Evolutionary conservation across 2,888 invertebrate species (phyloP), one percentile per base, ranked within the genome.

Genomic region (Diadegma fenestrale): DNA sequence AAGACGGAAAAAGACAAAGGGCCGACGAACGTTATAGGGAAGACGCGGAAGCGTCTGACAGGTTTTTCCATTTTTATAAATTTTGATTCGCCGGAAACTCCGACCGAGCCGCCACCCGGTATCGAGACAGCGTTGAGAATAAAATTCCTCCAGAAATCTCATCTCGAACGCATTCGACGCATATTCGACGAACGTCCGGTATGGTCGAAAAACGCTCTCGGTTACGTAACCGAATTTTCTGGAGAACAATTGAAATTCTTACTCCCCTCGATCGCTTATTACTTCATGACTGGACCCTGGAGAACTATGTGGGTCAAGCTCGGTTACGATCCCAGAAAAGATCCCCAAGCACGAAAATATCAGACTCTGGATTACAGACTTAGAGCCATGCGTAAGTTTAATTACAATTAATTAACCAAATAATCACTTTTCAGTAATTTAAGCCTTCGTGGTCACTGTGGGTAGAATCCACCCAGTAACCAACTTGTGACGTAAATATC

Each of bases 271-370:
- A 94, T 98, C 4, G 98, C 98, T 0, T 97, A 98, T 93, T 98
- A 98, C 92, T 98, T 97, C 93, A 95, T 95, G 77, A 97, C 96
- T 86, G 99, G 99, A 0, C 99, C 99, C 0, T 99, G 99, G 98
- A 95, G 98, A 87, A 96, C 97, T 76, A 95, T 98, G 92, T 99
- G 99, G 98, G 96, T 98, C 0, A 96, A 95, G 89, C 97, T 97
- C 91, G 99, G 99, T 0, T 99, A 98, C 92, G 99, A 99, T 94
- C 99, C 99, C 0, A 95, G 98, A 37, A 96, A 96, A 89, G 96
- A 98, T 87, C 96, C 97, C 5, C 94, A 94, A 1, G 95, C 98
- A 1, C 96, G 98, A 88, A 96, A 96, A 76, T 99, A 98, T 93
- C 99, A 99, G 94, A 97, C 97, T 2, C 95, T 99, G 83, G 99